These are phyloP conservation scores for Leucoma salicis DNA, from an alignment of 2,888 invertebrate species.

Conservation along the genomic window DNA sequence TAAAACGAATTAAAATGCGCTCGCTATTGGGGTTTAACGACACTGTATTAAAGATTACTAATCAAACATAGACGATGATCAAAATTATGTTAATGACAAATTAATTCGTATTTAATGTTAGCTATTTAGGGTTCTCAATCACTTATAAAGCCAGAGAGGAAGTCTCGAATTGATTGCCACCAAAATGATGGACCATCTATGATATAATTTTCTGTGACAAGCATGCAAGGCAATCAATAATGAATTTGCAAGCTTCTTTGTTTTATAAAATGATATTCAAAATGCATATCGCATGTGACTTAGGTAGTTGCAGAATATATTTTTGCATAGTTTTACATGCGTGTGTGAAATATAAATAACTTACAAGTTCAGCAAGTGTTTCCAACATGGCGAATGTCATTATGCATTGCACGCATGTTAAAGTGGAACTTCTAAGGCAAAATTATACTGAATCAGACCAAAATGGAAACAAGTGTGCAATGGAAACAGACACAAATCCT, in stretches of 20 bases:
- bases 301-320: slow-evolving; percentile 3
- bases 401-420: too few relatives aligned
- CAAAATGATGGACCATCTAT: slow-evolving; percentile 23
- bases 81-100: slow-evolving; percentile 34
- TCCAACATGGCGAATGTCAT: too few relatives aligned
- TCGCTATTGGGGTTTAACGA: slow-evolving; percentile 3
- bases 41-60: slow-evolving; percentile 9
- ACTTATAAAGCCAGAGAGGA: slow-evolving; percentile 18
- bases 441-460: too few relatives aligned
- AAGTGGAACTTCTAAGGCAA: too few relatives aligned
- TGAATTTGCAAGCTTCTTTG: slow-evolving; percentile 20
- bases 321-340: background rate
- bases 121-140: slow-evolving; percentile 21
- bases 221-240: slow-evolving; percentile 28
- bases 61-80: slow-evolving; percentile 10
- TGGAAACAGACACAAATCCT: too few relatives aligned
- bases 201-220: slow-evolving; percentile 20
- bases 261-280: slow-evolving; percentile 16
- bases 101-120: slow-evolving; percentile 22
- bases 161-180: slow-evolving; percentile 31
- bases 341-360: slow-evolving; percentile 6
- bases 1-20: too few relatives aligned
- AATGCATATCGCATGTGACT: background rate
- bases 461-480: too few relatives aligned
- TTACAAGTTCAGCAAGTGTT: too few relatives aligned